These are phyloP conservation scores for Drosophila rhopaloa DNA, from an alignment of 1,140 invertebrate species.

Conservation along the genomic window DNA sequence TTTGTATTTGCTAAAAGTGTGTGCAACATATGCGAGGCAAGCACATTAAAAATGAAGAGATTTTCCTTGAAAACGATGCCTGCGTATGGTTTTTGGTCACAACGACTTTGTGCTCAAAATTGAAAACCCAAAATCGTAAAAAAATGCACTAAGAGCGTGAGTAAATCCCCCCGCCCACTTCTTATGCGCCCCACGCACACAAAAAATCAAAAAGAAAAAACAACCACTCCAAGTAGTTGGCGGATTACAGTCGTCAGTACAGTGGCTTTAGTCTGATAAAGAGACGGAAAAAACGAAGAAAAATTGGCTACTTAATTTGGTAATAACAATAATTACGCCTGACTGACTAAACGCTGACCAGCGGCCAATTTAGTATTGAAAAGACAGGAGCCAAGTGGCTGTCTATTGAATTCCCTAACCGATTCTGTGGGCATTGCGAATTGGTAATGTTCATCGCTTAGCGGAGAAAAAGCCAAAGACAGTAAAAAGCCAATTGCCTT, in stretches of 20 bases:
- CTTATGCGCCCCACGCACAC: constrained; percentile 15
- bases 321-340: constrained; percentile 83
- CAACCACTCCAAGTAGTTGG: constrained; percentile 52
- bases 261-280: constrained; percentile 64
- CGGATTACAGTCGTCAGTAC: constrained; percentile 58
- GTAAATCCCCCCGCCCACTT: constrained; percentile 38
- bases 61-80: constrained; percentile 81
- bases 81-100: constrained; percentile 70
- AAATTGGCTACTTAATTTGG: constrained; percentile 83
- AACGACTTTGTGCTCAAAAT: constrained; percentile 76
- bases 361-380: constrained; percentile 63
- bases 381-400: constrained; percentile 53
- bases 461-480: constrained; percentile 1
- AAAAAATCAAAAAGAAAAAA: constrained; percentile 18
- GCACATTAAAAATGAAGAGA: constrained; percentile 80
- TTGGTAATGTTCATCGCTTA: constrained; percentile 3
- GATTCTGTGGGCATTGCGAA: constrained; percentile 12
- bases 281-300: constrained; percentile 59
- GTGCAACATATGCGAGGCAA: constrained; percentile 60
- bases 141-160: constrained; percentile 64
- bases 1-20: constrained; percentile 19
- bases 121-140: constrained; percentile 69
- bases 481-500: constrained; percentile 26
- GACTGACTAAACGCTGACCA: constrained; percentile 79
- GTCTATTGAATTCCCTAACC: constrained; percentile 56